phyloP scores from a whole-genome alignment of 2,888 invertebrate species.

The Gisinianus flammeolus region DNA sequence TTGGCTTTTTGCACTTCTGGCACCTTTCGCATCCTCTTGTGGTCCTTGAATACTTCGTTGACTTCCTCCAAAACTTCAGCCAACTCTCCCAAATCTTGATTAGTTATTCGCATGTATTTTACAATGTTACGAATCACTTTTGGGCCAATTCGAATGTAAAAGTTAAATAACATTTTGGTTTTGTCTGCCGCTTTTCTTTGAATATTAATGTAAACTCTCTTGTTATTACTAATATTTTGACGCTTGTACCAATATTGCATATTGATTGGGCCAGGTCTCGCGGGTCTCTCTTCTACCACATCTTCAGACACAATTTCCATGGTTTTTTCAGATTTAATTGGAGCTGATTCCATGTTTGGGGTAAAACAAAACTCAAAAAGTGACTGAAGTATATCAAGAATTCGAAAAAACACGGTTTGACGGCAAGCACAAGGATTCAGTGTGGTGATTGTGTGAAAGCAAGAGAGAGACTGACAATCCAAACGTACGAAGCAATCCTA shows the following conservation, averaged over 20 bases:
- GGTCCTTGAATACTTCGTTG: neutral
- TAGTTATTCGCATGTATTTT: neutral
- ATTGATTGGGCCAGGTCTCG: neutral
- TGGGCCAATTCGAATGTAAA: neutral
- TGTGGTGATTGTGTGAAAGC: neutral
- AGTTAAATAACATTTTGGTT: neutral
- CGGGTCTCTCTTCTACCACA: neutral
- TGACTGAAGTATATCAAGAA: neutral
- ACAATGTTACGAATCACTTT: neutral
- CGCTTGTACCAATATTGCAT: neutral
- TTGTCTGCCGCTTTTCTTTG: neutral
- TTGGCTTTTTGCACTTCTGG: too few relatives aligned
- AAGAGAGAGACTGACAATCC: too few relatives aligned
- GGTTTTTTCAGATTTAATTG: constrained; percentile 18
- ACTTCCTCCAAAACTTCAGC: neutral
- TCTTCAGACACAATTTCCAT: constrained; percentile 26
- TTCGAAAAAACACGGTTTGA: neutral
- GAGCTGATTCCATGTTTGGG: neutral
- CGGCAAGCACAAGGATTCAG: neutral
- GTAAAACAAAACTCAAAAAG: neutral
- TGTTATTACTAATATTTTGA: neutral
- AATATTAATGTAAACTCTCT: neutral
- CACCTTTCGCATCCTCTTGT: too few relatives aligned
- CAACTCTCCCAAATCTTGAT: neutral
- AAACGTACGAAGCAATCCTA: too few relatives aligned